Conservation (phyloP, 1,140 invertebrate genomes). For the Sinonovacula constricta region DNA sequence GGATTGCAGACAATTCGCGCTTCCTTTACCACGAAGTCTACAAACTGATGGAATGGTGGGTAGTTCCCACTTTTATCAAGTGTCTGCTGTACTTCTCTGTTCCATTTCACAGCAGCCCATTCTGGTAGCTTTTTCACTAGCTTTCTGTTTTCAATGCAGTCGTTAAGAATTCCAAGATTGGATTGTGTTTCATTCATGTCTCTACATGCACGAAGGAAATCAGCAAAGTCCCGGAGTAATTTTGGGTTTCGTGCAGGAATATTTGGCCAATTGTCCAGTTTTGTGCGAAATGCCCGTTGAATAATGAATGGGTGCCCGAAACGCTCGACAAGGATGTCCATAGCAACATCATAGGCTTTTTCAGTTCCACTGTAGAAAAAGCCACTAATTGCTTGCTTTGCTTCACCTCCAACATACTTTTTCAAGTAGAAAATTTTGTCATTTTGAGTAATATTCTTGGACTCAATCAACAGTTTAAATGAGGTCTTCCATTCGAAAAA, state of each 20-base stretch:
- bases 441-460: constrained; percentile 4
- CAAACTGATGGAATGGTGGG: constrained; percentile 4
- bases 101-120: constrained; percentile 23
- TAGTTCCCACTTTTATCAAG: neutral
- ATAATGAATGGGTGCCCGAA: constrained; percentile 30
- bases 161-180: constrained; percentile 18
- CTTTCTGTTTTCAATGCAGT: constrained; percentile 20
- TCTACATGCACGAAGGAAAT: constrained; percentile 15
- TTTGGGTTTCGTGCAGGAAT: constrained; percentile 1
- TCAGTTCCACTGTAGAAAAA: constrained; percentile 12
- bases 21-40: constrained; percentile 18
- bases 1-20: constrained; percentile 20
- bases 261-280: constrained; percentile 11
- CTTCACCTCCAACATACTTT: constrained; percentile 21
- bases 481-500: constrained; percentile 14
- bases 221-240: constrained; percentile 21
- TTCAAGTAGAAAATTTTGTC: constrained; percentile 1
- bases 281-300: constrained; percentile 2
- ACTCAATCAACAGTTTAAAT: constrained; percentile 7
- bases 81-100: constrained; percentile 1
- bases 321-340: constrained; percentile 10
- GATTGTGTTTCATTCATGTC: neutral
- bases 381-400: constrained; percentile 14
- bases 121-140: constrained; percentile 29
- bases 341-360: constrained; percentile 12